These are phyloP conservation scores for Myotis daubentonii DNA, from an alignment of 2,797 vertebrate species.

Conservation along the genomic window DNA sequence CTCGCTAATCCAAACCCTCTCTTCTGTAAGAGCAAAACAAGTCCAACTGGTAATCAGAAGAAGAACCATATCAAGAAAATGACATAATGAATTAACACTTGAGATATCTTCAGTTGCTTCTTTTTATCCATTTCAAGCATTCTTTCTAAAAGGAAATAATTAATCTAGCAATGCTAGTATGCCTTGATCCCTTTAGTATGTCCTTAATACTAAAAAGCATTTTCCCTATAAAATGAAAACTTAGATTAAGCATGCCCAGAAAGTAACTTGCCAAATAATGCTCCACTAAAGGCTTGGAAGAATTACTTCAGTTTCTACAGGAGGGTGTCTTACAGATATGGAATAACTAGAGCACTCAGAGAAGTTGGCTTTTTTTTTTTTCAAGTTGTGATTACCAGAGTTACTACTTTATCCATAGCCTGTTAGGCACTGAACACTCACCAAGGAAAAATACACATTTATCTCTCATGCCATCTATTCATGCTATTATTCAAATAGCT, in stretches of 20 bases:
- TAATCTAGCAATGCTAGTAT: background rate
- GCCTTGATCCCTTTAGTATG: background rate
- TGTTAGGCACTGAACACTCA: background rate
- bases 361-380: background rate
- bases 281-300: background rate
- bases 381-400: background rate
- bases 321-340: background rate
- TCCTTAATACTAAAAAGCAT: background rate
- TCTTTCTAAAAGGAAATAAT: constrained; percentile 27
- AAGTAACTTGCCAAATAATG: background rate
- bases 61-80: background rate
- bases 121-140: background rate
- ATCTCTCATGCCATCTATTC: background rate
- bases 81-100: background rate
- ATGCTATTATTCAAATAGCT: background rate
- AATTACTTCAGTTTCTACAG: background rate
- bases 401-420: background rate
- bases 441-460: background rate
- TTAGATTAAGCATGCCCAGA: background rate
- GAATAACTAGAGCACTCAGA: background rate
- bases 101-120: background rate
- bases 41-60: background rate
- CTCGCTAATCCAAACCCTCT: background rate
- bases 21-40: background rate
- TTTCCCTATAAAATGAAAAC: background rate